Conservation (phyloP, 2,888 invertebrate genomes). For the Idaea aversata region DNA sequence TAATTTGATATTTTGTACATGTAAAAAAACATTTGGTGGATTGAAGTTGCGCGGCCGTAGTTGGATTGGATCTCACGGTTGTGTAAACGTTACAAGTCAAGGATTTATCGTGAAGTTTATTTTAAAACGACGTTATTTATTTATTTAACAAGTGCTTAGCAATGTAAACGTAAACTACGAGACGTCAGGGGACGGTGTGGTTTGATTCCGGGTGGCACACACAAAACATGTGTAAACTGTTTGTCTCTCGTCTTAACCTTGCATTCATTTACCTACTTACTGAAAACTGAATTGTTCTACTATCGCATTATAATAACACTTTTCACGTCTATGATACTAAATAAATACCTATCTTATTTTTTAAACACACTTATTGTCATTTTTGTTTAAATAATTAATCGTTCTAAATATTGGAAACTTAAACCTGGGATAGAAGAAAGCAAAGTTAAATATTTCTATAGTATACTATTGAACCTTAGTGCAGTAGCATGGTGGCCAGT, state of each 20-base stretch:
- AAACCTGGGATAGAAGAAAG: background rate
- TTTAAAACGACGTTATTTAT: conserved; percentile 73
- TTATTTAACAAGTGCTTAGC: conserved; percentile 76
- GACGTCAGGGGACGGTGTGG: conserved; percentile 32
- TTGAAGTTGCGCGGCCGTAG: conserved; percentile 8
- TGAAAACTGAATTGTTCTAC: background rate
- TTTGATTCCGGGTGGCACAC: conserved; percentile 44
- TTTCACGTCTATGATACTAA: background rate
- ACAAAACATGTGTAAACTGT: conserved; percentile 38
- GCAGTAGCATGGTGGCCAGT: conserved; percentile 55
- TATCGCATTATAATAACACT: background rate
- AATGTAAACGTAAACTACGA: conserved; percentile 68
- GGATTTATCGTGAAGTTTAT: conserved; percentile 72
- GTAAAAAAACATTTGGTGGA: conserved; percentile 2
- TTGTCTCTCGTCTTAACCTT: conserved; percentile 18
- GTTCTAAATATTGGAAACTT: too few species aligned
- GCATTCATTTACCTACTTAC: background rate
- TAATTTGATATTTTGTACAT: background rate
- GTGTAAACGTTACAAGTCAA: conserved; percentile 68
- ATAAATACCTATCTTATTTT: too few species aligned
- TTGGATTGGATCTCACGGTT: conserved; percentile 54
- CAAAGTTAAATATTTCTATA: conserved; percentile 21
- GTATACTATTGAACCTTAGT: conserved; percentile 15
- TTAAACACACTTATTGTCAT: too few species aligned
- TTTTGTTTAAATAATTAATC: background rate